Base-by-base conservation (phyloP, 2,113 vertebrate species). In the Bagarius yarrelli region DNA sequence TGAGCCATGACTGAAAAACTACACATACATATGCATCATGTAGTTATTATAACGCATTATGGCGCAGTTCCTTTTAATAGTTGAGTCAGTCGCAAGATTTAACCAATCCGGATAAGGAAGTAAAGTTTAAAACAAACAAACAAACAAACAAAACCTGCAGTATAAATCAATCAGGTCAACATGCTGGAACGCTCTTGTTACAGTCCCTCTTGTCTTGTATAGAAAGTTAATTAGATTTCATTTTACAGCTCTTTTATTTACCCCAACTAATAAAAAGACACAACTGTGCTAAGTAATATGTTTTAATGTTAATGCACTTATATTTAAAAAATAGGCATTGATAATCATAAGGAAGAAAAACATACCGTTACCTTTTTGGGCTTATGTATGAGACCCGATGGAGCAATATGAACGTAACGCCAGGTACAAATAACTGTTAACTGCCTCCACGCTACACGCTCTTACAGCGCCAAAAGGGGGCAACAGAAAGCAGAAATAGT, bases 1-100 rank as follows among this genome's bases (percentile, higher is more conserved):
- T 85, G 78, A 67, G 36, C 73, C 79, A 52, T 69, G 12, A 56
- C 63, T 59, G 30, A 34, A 53, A 59, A 27, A 53, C 61, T 81
- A 57, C 11, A 23, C 19, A 59, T 8, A 52, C 44, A 57, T 2
- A 27, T 53, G 50, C 30, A 73, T 53, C 40, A 34, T 32, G 23
- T 55, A 34, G 70, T 55, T 55, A 53, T 71, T 47, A 19, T 25
- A 16, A 47, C 1, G 15, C 44, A 12, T 50, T 30, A 52, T 52
- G 25, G 25, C 8, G 11, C 21, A 2, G 0, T 53, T 55, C 1
- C 9, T 52, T 56, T 16, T 47, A 15, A 77, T 0, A 11, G 8
- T 16, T n/a, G 5, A 30, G 56, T 12, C 53, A 32, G 56, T 72
- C 67, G 72, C 27, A 19, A 61, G 67, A 52, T 60, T 16, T 59